These are phyloP conservation scores for Pelobates fuscus DNA, from an alignment of 2,113 vertebrate genomes.

Conservation along the genomic window DNA sequence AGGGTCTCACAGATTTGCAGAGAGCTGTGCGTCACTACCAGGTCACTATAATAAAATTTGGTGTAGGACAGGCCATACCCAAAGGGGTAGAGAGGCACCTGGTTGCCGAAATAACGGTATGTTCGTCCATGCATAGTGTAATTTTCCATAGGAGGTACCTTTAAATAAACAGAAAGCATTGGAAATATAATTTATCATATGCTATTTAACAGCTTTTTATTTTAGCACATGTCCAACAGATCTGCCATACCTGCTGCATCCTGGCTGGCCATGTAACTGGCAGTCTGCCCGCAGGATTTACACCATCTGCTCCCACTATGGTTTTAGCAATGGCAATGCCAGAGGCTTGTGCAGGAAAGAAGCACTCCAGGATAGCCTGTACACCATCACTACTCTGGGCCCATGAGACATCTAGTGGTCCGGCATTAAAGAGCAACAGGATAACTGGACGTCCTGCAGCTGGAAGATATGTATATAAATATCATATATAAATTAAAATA, in stretches of 20 bases:
- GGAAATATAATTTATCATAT: no score
- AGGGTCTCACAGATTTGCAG: constrained; percentile 59
- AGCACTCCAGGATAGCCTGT: constrained; percentile 63
- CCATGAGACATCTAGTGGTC: constrained; percentile 64
- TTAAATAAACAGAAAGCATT: rapidly evolving
- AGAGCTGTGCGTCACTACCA: constrained; percentile 42
- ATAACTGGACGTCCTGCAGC: constrained; percentile 51
- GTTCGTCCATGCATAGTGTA: constrained; percentile 68
- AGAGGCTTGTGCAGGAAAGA: constrained; percentile 61
- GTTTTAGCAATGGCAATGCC: constrained; percentile 60
- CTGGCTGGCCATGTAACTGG: constrained; percentile 59
- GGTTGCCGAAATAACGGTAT: constrained; percentile 62
- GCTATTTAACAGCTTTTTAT: background rate
- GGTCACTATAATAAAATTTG: constrained; percentile 57
- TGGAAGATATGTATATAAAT: constrained; percentile 46
- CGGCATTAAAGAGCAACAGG: constrained; percentile 65
- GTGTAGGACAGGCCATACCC: constrained; percentile 65
- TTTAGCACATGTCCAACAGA: background rate
- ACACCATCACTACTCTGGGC: constrained; percentile 39
- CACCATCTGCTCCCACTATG: constrained; percentile 49
- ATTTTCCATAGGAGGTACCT: constrained; percentile 64
- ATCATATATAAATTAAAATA: background rate
- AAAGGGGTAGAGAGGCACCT: constrained; percentile 63
- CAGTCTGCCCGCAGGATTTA: constrained; percentile 55
- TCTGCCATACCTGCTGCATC: constrained; percentile 61